Base-by-base conservation (phyloP, 2,888 invertebrate genomes). In the Drosophila nr. fundita region DNA sequence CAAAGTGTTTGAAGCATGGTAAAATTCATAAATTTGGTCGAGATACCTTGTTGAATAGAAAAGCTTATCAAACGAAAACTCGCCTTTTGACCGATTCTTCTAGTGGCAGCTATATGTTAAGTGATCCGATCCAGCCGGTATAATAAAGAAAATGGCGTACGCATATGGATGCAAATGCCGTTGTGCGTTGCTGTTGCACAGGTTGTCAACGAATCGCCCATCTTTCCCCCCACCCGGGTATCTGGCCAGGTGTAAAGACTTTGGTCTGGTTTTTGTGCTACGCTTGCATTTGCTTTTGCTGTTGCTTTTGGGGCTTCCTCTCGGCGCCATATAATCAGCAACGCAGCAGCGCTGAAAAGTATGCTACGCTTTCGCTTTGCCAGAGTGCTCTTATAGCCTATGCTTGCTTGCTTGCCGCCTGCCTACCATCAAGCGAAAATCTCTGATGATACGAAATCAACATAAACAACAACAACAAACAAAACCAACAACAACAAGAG, bases 361-460 rank as follows among this genome's bases (percentile, higher is more conserved):
- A 78, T 89, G 87, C 89, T 89, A 83, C 61, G 64, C 45, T 73
- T 61, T 38, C 38, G 55, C 55, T 27, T 80, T 67, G 30, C 57
- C 54, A 69, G 58, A 64, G 64, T 32, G 29, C 50, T 59, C 62
- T 66, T 48, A 52, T 45, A 15, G 74, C 73, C 61, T 69, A 49
- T 42, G 52, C 65, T 76, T 48, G 58, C 55, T 24, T 34, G 50
- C 29, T 30, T 8, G 42, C 45, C 63, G 55, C 62, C 60, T 54
- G 54, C 30, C 49, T 45, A 61, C 73, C 89, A 73, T 73, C 89
- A 74, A 82, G 82, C 80, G 80, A 62, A 85, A 89, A 89, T 85
- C 85, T 85, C 85, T 89, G 87, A 87, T 86, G 89, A 89, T 89
- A 89, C 85, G 82, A 89, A 89, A 85, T 86, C 89, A 85, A 80